A percentile compares a stretch with the other conserved stretches of the same genome.
Conservation (phyloP, 2,888 invertebrate genomes). For the Papilio elwesi region DNA sequence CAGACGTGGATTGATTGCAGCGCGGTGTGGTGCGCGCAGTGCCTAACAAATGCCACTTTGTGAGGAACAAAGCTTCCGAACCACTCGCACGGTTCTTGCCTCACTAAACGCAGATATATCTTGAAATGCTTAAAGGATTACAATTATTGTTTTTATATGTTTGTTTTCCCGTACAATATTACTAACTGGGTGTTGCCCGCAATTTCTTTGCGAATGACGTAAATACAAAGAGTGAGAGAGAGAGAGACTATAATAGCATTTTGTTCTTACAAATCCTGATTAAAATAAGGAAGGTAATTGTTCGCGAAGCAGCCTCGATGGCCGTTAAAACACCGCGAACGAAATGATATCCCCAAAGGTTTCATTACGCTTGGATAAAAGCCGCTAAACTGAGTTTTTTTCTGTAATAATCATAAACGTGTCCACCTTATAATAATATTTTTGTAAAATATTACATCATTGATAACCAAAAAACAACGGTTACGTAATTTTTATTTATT, state of each 20-base stretch:
- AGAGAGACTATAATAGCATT: no score
- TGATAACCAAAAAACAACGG: not conserved
- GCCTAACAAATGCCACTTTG: conserved; percentile 15
- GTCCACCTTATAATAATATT: not conserved
- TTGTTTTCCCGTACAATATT: no score
- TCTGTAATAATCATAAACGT: conserved; percentile 3
- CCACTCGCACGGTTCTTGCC: not conserved
- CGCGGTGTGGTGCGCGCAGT: conserved; percentile 13
- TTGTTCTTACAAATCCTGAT: conserved; percentile 9
- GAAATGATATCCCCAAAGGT: not conserved
- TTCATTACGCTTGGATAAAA: conserved; percentile 13
- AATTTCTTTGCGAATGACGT: no score
- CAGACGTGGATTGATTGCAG: conserved; percentile 16
- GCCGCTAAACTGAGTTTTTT: not conserved
- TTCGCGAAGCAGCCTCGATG: not conserved
- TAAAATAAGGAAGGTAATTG: conserved; percentile 14
- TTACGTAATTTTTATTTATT: not conserved
- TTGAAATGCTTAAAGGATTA: no score
- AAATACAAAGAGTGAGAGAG: not conserved
- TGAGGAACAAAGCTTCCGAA: conserved; percentile 1
- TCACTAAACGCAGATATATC: no score
- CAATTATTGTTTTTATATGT: no score
- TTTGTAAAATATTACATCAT: not conserved
- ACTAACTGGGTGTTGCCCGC: no score
- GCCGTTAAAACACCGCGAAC: conserved; percentile 2